phyloP scores from a whole-genome alignment of 2,888 invertebrate species.

The Napeogenes sylphis region DNA sequence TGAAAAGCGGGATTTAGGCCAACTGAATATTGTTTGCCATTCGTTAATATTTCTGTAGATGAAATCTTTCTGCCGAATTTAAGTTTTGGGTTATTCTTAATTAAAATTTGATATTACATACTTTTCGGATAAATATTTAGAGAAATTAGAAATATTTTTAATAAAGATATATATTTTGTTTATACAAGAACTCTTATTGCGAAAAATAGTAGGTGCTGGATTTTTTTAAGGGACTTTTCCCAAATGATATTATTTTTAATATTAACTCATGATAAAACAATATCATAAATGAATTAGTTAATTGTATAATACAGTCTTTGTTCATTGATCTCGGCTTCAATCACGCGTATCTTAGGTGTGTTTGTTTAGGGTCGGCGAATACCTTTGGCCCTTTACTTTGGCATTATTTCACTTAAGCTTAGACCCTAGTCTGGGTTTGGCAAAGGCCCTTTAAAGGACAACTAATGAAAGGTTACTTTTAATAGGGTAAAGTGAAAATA shows the following conservation, averaged over 20 bases:
- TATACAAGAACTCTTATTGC: no score
- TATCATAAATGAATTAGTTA: constrained; percentile 8
- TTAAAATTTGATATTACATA: background rate
- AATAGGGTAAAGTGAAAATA: background rate
- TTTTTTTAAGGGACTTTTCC: no score
- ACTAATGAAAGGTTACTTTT: background rate
- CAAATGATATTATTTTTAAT: no score
- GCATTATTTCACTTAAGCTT: constrained; percentile 31
- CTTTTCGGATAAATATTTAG: constrained; percentile 6
- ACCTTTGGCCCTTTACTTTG: constrained; percentile 26
- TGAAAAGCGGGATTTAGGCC: constrained; percentile 19
- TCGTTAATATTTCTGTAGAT: constrained; percentile 14
- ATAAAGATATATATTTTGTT: no score
- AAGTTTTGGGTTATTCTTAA: background rate
- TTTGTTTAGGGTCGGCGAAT: constrained; percentile 31
- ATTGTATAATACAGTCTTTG: background rate
- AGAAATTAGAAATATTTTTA: background rate
- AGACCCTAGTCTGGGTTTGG: constrained; percentile 21
- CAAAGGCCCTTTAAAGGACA: constrained; percentile 2
- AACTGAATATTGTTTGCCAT: constrained; percentile 20
- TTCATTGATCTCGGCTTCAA: constrained; percentile 14
- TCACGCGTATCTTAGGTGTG: constrained; percentile 20
- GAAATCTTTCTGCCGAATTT: constrained; percentile 12
- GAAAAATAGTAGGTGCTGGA: no score
- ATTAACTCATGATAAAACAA: background rate